These are phyloP conservation scores for Abrostola tripartita DNA, from an alignment of 2,888 invertebrate species.

Conservation along the genomic window DNA sequence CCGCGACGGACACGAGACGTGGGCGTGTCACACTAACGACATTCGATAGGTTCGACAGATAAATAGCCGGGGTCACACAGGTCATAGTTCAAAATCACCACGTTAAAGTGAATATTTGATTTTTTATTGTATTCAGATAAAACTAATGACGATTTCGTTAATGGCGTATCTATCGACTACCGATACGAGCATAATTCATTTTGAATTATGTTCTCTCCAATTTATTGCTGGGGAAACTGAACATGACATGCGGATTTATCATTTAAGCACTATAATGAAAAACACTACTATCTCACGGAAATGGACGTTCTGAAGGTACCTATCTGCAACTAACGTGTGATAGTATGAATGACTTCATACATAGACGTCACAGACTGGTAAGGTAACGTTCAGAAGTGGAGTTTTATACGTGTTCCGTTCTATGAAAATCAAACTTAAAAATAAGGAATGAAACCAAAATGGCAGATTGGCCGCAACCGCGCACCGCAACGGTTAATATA, in stretches of 20 bases:
- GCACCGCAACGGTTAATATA: no score
- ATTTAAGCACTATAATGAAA: no score
- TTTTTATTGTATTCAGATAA: slow-evolving; percentile 26
- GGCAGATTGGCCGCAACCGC: no score
- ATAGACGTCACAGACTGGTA: no score
- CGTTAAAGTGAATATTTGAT: slow-evolving; percentile 45
- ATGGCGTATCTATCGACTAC: slow-evolving; percentile 26
- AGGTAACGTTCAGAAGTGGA: no score
- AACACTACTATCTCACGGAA: no score
- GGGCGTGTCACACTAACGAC: slow-evolving; percentile 50
- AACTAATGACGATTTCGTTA: slow-evolving; percentile 32
- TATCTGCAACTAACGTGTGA: no score
- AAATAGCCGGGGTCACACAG: slow-evolving; percentile 43
- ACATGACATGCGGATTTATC: neutral
- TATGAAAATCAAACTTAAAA: no score
- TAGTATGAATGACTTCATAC: no score
- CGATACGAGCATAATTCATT: slow-evolving; percentile 16
- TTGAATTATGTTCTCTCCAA: slow-evolving; percentile 14
- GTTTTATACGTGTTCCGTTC: no score
- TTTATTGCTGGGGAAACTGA: neutral
- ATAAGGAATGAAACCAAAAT: no score
- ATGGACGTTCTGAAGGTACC: no score
- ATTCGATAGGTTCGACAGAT: slow-evolving; percentile 43
- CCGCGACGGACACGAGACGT: slow-evolving; percentile 40
- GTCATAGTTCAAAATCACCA: slow-evolving; percentile 50